Evolutionary conservation across 2,888 invertebrate species (phyloP), one percentile per base, ranked within the genome.

Genomic region (Scelioninae gen. 2): DNA sequence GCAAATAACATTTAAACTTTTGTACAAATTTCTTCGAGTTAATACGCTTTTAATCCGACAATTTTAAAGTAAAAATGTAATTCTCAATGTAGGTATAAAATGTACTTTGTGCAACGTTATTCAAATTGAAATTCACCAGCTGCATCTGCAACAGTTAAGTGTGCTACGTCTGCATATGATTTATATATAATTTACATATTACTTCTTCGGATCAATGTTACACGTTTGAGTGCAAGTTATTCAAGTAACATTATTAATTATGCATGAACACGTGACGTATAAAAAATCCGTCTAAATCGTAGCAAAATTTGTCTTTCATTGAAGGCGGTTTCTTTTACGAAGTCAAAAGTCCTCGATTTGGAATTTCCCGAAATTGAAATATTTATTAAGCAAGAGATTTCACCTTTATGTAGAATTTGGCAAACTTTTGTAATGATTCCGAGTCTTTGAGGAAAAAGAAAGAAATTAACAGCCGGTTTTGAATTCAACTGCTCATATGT

Each of bases 141-240:
- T 53, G 25, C 46, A 55, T 52, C 46, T 65, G 25, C 46, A 57
- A 46, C 43, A 55, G 46, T 52, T 48, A 55, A 39, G 48, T 41
- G 39, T 10, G 25, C 41, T 31, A 35, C 13, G 9, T 22, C 22
- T 55, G 55, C 31, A 57, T 57, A 31, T 65, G 55, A 55, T 65
- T 65, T 65, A 65, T 46, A 46, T 48, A 41, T 57, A 16, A 65
- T 57, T 57, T 57, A 57, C 48, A 48, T 65, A 28, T 57, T 57
- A 57, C 41, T 57, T 57, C 31, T 28, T 2, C 5, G 37, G 33
- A 67, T 67, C 57, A 48, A 33, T 67, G 41, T 67, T 46, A 39
- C 22, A 46, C 57, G 31, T 65, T 55, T 57, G n/a, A 55, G 11
- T 13, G 18, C 18, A 13, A 63, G 10, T 65, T 48, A 65, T 57